Conservation (phyloP, 2,113 vertebrate species). For the Chaetura pelagica region DNA sequence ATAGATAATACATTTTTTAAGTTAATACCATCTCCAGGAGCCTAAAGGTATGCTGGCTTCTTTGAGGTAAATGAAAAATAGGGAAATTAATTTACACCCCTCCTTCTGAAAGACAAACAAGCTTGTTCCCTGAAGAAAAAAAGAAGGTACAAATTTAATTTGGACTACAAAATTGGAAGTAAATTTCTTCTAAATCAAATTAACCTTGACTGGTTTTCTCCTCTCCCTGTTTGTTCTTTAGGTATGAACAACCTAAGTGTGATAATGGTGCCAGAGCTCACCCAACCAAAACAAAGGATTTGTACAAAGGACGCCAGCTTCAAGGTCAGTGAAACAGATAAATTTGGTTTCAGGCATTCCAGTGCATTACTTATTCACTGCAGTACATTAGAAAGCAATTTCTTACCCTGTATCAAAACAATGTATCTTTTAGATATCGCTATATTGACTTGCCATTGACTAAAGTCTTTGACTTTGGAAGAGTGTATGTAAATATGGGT, state of each 20-base stretch:
- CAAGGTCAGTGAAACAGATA: slow-evolving; percentile 82
- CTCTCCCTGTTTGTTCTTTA: slow-evolving; percentile 29
- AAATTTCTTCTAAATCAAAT: neutral
- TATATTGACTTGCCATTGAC: neutral
- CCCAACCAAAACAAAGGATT: slow-evolving; percentile 88
- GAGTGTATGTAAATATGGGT: neutral
- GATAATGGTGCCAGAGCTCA: slow-evolving; percentile 91
- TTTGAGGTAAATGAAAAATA: neutral
- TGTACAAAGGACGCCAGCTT: slow-evolving; percentile 89
- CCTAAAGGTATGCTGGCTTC: neutral
- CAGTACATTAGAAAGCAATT: neutral
- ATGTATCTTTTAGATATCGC: neutral
- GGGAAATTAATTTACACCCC: neutral
- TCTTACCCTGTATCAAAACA: neutral
- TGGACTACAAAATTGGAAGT: neutral
- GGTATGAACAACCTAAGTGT: slow-evolving; percentile 96
- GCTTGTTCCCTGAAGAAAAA: neutral
- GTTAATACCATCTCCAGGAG: neutral
- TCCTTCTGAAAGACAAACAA: neutral
- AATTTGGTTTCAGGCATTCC: neutral
- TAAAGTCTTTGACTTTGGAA: neutral
- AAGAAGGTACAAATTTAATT: neutral
- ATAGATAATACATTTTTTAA: neutral
- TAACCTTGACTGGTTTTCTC: neutral
- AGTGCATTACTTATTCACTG: neutral